Evolutionary conservation across 2,888 invertebrate species (phyloP).

Genomic region (Galerucella pusilla): DNA sequence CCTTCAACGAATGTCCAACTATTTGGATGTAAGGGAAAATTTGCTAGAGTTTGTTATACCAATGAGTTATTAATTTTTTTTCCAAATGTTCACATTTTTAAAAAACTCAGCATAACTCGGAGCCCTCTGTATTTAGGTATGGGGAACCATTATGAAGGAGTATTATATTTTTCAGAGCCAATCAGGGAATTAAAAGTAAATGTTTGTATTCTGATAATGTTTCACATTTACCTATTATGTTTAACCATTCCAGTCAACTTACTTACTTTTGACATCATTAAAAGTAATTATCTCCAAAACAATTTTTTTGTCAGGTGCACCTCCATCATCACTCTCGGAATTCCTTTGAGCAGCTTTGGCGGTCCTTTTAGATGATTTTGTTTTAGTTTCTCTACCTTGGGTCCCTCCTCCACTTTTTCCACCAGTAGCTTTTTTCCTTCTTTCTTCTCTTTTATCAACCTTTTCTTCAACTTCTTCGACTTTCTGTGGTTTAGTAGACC

Average conservation of each 20-base stretch:
- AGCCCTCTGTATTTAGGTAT: no score
- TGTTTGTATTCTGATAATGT: no score
- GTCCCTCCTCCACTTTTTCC: slow-evolving; percentile 93
- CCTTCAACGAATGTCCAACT: no score
- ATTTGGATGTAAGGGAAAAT: no score
- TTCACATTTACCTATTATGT: no score
- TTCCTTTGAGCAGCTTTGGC: slow-evolving; percentile 69
- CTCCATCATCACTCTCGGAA: slow-evolving; percentile 78
- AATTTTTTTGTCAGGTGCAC: slow-evolving; percentile 63
- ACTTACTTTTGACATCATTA: slow-evolving; percentile 78
- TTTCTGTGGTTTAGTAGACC: slow-evolving; percentile 37
- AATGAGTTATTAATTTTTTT: no score
- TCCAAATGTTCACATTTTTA: no score
- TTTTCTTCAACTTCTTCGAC: slow-evolving; percentile 63
- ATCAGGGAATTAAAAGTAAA: no score
- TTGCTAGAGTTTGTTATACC: no score
- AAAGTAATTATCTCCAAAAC: slow-evolving; percentile 74
- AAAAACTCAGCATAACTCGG: no score
- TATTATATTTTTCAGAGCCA: no score
- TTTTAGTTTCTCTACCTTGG: slow-evolving; percentile 95
- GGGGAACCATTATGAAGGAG: no score
- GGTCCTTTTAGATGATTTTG: slow-evolving; percentile 91
- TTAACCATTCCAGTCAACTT: slow-evolving; percentile 55
- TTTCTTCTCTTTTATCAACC: slow-evolving; percentile 85
- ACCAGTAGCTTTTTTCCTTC: slow-evolving; percentile 86